Evolutionary conservation across 2,797 vertebrate genomes (phyloP).

Genomic region (Sebastes goodei): DNA sequence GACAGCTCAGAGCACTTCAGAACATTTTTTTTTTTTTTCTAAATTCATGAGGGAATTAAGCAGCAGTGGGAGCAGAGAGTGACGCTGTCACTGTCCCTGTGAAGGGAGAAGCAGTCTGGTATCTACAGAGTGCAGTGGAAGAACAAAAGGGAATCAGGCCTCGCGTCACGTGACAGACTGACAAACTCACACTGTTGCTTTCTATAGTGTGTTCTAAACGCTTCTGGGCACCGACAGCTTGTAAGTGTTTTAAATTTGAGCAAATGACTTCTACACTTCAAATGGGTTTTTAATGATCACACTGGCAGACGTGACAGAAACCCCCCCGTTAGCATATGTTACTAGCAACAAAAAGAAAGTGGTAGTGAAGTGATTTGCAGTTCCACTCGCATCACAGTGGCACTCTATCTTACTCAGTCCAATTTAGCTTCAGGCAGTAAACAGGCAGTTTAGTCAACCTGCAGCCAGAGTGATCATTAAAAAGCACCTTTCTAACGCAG

Average conservation of each 20-base stretch:
- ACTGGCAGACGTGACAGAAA: neutral
- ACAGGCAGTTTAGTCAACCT: neutral
- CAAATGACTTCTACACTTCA: neutral
- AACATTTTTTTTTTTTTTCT: neutral
- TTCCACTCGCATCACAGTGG: neutral
- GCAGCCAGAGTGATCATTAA: neutral
- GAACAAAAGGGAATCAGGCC: neutral
- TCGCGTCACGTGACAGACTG: neutral
- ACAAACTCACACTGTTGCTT: neutral
- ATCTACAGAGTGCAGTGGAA: neutral
- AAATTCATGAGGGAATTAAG: neutral
- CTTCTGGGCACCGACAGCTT: neutral
- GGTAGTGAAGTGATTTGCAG: neutral
- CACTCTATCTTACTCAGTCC: neutral
- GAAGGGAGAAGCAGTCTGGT: constrained; percentile 6
- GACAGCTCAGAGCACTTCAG: constrained; percentile 13
- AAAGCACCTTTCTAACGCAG: neutral
- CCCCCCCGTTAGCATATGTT: neutral
- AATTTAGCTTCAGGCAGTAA: neutral
- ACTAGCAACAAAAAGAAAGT: neutral
- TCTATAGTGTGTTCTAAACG: neutral
- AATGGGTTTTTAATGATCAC: constrained; percentile 11
- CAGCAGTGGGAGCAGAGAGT: neutral
- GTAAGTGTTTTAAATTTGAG: neutral
- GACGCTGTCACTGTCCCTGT: neutral